Base-by-base conservation (phyloP, 2,888 invertebrate species). In the Palloptera scutellata region DNA sequence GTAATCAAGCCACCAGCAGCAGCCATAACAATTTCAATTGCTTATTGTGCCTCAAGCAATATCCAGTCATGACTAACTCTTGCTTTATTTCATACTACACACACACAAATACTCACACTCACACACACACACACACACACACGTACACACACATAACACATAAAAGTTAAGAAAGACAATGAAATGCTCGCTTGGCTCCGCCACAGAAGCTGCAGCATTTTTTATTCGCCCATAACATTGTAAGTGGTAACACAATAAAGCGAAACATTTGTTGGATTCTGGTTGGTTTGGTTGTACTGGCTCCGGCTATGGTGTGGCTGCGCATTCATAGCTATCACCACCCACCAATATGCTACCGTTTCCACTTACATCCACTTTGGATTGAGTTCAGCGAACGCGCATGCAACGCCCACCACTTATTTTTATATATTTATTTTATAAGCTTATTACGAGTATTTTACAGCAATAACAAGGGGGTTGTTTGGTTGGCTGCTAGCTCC, bases 11-110 rank as follows among this genome's bases (percentile, higher is more conserved):
- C 77, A 73, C 71, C 30, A 78, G 61, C 40, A 40, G n/a, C 61
- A 63, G 75, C 73, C 79, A 76, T 76, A 77, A 75, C 79, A 79
- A 79, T 79, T 79, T 78, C 75, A 73, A 74, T 74, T 78, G 74
- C 70, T 71, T 73, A 41, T 4, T 48, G 30, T 45, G 64, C 78
- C 76, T 40, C 57, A 72, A 77, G 74, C 76, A 57, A 57, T 61
- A 70, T 68, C 72, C 74, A 72, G 74, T 79, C 78, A 76, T 78
- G 72, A 69, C 63, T 64, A 53, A 67, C 53, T 41, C 52, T 17
- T 4, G 42, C 61, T 51, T 41, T 30, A 45, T 51, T 48, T 17
- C 54, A 60, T 11, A 30, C 3, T 6, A 30, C 30, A 20, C 41
- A n/a, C 42, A 30, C n/a, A n/a, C n/a, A n/a, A n/a, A n/a, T n/a